These are phyloP conservation scores for Artemia franciscana DNA, from an alignment of 1,140 invertebrate genomes.

Conservation along the genomic window DNA sequence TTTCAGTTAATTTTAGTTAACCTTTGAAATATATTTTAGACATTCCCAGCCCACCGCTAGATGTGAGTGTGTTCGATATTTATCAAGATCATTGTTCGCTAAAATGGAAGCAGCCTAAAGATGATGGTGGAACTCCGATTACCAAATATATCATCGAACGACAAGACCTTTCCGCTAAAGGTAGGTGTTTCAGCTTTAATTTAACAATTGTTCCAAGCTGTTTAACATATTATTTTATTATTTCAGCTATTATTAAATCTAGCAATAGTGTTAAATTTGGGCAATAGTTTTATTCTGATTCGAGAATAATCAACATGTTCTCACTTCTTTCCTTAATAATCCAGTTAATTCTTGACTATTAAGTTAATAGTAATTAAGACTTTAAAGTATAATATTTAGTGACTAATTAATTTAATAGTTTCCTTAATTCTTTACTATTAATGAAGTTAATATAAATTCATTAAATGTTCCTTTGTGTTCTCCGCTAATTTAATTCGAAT, in stretches of 20 bases:
- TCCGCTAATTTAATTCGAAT: no score
- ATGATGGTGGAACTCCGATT: constrained; percentile 78
- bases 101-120: constrained; percentile 67
- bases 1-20: no score
- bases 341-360: no score
- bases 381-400: no score
- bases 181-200: constrained; percentile 19
- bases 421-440: no score
- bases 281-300: neutral
- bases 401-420: no score
- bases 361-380: no score
- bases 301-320: no score
- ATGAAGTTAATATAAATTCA: no score
- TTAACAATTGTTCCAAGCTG: constrained; percentile 1
- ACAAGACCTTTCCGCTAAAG: constrained; percentile 65
- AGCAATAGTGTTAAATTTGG: neutral
- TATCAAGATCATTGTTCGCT: constrained; percentile 77
- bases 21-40: no score
- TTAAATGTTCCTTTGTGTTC: no score
- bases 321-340: no score
- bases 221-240: neutral
- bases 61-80: constrained; percentile 73
- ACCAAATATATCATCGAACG: constrained; percentile 82
- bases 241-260: constrained; percentile 4
- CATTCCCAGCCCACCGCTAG: constrained; percentile 57